phyloP scores from a whole-genome alignment of 2,797 vertebrate genomes.

The Megalops cyprinoides region DNA sequence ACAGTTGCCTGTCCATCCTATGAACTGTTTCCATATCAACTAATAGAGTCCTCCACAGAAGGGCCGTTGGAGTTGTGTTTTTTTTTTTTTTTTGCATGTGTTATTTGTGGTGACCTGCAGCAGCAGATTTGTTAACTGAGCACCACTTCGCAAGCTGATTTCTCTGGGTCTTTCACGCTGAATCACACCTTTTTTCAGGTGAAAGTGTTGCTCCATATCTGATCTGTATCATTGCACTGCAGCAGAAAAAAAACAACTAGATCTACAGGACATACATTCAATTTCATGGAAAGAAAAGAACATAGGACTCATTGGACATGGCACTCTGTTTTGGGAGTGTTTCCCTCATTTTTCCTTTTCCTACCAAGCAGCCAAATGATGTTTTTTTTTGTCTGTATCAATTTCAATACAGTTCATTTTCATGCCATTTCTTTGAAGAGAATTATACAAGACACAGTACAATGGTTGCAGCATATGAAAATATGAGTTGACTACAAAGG shows the following conservation, averaged over 20 bases:
- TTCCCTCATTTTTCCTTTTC: neutral
- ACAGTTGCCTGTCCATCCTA: too few species aligned
- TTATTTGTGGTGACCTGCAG: neutral
- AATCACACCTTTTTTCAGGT: neutral
- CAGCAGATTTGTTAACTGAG: neutral
- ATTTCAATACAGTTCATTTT: neutral
- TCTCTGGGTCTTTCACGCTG: too few species aligned
- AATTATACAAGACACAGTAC: neutral
- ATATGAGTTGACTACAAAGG: neutral
- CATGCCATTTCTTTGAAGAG: neutral
- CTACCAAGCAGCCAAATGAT: neutral
- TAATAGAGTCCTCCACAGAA: neutral
- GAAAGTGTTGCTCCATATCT: neutral
- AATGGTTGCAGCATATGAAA: neutral
- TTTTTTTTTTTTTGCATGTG: slow-evolving; percentile 10
- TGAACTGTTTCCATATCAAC: neutral
- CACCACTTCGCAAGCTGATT: neutral
- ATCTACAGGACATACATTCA: neutral
- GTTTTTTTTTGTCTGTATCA: neutral
- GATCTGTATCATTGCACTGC: neutral
- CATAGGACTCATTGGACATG: too few species aligned
- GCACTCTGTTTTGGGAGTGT: too few species aligned
- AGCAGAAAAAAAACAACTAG: neutral
- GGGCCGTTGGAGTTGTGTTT: too few species aligned
- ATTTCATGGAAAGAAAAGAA: neutral